Base-by-base conservation (phyloP, 2,888 invertebrate genomes). In the Nephrotoma guestfalica region DNA sequence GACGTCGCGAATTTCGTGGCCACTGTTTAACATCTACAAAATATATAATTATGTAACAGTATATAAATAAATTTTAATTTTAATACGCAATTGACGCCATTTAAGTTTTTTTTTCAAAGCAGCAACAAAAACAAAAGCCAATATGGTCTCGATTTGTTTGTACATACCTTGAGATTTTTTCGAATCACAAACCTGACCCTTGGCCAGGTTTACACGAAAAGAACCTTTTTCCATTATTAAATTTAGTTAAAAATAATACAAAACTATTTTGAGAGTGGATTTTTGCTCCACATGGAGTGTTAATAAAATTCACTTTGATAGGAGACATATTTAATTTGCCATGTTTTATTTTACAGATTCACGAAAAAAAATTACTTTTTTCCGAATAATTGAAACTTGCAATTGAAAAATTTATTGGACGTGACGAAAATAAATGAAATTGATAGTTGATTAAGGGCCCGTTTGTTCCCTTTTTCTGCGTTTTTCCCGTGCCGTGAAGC, bases 141-240 rank as follows among this genome's bases (percentile, higher is more conserved):
- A 6, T 41, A 41, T 18, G 42, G 42, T 41, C 15, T 40, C 41
- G 86, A 71, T 84, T 87, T 90, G 15, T 71, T 87, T 87, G n/a
- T 84, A 90, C 92, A 91, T 90, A 95, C 96, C 95, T 93, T 94
- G 93, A 91, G 90, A 93, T 92, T 95, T 96, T 91, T 95, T 96
- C 89, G 94, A 93, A 92, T 96, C 96, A 96, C 94, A 93, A 93
- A 93, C 92, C 89, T 93, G 91, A 90, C 94, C 94, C 93, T 95
- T 96, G 92, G 93, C 93, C 92, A 94, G 94, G 91, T 93, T 92
- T 90, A 93, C 93, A 92, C 94, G 94, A 92, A 93, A 93, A 90
- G 93, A 93, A 93, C 96, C 96, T 92, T 95, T 96, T 93, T 95
- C 96, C 96, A 96, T 96, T 89, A 92, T 92, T 88, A 88, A 88